These are phyloP conservation scores for Heliornis fulica DNA, from an alignment of 2,113 vertebrate species.

Conservation along the genomic window DNA sequence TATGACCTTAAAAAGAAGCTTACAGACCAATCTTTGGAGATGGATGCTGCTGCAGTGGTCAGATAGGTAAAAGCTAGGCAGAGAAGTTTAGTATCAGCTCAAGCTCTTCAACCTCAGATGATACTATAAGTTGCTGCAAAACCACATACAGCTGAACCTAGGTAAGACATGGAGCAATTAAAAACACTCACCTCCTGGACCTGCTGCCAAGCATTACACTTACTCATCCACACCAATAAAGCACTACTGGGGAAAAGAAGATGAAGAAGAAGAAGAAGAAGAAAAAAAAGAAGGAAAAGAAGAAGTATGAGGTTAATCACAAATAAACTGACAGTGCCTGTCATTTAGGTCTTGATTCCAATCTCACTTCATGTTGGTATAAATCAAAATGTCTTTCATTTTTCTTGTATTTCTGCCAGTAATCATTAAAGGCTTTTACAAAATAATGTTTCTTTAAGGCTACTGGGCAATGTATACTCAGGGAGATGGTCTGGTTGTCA, in stretches of 20 bases:
- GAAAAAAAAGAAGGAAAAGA: background rate
- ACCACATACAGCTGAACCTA: background rate
- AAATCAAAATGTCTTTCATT: constrained; percentile 14
- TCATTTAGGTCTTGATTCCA: background rate
- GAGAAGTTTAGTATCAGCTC: background rate
- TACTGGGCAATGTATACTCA: background rate
- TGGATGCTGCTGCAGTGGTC: background rate
- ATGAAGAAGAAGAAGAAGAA: background rate
- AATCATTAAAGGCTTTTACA: background rate
- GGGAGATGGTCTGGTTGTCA: background rate
- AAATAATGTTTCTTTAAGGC: background rate
- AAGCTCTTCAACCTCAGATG: background rate
- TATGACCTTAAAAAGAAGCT: background rate
- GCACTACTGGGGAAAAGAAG: background rate
- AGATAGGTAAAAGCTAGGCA: background rate
- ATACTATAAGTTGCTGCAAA: background rate
- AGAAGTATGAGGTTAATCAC: background rate
- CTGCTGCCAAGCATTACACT: background rate
- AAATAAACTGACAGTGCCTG: background rate
- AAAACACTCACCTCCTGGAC: background rate
- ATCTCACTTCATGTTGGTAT: background rate
- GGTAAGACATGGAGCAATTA: background rate
- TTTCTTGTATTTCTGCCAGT: background rate
- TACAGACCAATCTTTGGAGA: background rate
- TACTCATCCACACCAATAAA: background rate